A percentile compares a stretch with the other conserved stretches of the same genome.
Evolutionary conservation across 2,113 vertebrate genomes (phyloP).

Genomic region (Silurus glanis): DNA sequence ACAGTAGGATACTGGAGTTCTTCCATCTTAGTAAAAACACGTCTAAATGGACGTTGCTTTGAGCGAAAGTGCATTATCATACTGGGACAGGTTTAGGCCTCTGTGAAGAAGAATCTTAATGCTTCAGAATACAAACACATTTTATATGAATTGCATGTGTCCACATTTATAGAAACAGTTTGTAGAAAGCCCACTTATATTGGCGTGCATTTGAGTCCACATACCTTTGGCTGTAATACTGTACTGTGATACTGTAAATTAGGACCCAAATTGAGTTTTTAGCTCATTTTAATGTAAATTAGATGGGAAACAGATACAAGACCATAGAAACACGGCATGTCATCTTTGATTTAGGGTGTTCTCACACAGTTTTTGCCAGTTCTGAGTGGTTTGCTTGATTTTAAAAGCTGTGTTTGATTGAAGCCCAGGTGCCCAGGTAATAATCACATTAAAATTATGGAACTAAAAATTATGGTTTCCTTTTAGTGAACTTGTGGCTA

Average conservation of each 20-base stretch:
- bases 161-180: background rate
- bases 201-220: background rate
- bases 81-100: background rate
- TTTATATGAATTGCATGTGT: background rate
- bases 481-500: background rate
- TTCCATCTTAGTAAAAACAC: background rate
- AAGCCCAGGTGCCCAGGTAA: background rate
- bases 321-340: background rate
- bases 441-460: background rate
- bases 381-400: background rate
- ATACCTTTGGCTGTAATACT: background rate
- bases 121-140: background rate
- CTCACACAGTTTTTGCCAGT: background rate
- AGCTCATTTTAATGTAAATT: background rate
- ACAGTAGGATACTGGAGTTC: background rate
- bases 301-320: background rate
- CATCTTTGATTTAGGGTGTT: background rate
- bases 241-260: background rate
- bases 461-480: background rate
- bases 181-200: background rate
- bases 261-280: background rate
- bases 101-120: background rate
- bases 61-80: background rate
- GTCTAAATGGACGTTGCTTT: background rate
- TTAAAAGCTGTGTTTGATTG: background rate